phyloP scores from a whole-genome alignment of 2,113 vertebrate genomes.

The Chunga burmeisteri region DNA sequence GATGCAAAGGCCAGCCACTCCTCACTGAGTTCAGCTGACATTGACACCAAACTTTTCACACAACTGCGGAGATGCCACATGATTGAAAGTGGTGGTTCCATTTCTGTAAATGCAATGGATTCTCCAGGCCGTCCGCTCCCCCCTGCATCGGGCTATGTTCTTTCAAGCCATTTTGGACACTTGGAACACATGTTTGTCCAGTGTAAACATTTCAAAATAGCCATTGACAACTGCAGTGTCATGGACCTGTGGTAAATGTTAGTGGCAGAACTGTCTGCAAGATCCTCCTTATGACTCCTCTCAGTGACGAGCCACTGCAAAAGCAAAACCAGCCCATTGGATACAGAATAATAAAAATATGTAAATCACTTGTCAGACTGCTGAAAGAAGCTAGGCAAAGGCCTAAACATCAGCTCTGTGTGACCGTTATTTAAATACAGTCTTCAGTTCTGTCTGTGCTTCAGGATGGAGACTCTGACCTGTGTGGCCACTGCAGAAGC shows the following conservation, averaged over 20 bases:
- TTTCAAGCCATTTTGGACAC: conserved; percentile 59
- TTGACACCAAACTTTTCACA: conserved; percentile 48
- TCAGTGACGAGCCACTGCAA: conserved; percentile 35
- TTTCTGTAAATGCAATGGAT: conserved; percentile 24
- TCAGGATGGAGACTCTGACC: conserved; percentile 66
- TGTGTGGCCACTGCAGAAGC: conserved; percentile 66
- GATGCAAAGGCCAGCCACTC: conserved; percentile 55
- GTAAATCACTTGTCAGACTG: conserved; percentile 29
- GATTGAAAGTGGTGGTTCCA: conserved; percentile 48
- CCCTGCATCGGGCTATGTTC: conserved; percentile 31
- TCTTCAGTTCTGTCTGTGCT: conserved; percentile 64
- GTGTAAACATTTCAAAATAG: conserved; percentile 60
- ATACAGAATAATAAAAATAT: conserved; percentile 10
- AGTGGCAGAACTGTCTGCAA: conserved; percentile 62
- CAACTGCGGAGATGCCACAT: not conserved
- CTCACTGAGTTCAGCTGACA: conserved; percentile 58
- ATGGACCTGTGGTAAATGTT: conserved; percentile 24
- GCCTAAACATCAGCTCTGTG: conserved; percentile 60
- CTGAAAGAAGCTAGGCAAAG: conserved; percentile 69
- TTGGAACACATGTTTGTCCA: conserved; percentile 61
- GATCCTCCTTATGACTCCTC: conserved; percentile 51
- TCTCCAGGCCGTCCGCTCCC: conserved; percentile 42
- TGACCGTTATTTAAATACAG: conserved; percentile 58
- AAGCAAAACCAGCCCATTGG: conserved; percentile 47
- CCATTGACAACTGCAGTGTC: conserved; percentile 33